phyloP scores from a whole-genome alignment of 2,113 vertebrate species.

The Climacteris rufus region DNA sequence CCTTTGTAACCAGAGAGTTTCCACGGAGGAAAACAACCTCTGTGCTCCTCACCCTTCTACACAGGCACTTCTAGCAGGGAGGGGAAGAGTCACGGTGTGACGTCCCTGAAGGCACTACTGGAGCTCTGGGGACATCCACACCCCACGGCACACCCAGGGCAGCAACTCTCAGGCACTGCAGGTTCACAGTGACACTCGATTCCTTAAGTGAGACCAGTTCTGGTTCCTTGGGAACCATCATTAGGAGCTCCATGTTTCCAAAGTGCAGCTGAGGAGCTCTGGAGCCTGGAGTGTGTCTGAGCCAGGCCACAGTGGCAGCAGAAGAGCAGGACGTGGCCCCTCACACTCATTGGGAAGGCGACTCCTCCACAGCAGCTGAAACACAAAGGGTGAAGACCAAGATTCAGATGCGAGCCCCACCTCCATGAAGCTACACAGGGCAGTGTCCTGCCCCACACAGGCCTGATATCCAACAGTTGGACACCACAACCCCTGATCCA shows the following conservation, averaged over 20 bases:
- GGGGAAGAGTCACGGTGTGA: background rate
- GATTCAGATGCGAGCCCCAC: background rate
- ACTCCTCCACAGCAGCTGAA: conserved; percentile 68
- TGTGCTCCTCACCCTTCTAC: background rate
- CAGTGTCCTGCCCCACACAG: background rate
- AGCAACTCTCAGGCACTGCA: background rate
- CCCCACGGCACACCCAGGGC: rapidly evolving
- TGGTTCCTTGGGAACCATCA: background rate
- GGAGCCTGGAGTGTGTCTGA: background rate
- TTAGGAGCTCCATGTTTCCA: background rate
- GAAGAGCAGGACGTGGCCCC: background rate
- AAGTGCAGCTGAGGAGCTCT: background rate
- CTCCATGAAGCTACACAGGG: background rate
- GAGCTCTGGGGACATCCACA: background rate
- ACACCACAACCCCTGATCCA: background rate
- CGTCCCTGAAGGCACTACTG: rapidly evolving
- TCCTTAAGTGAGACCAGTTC: background rate
- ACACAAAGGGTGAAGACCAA: background rate
- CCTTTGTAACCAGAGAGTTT: conserved; percentile 41
- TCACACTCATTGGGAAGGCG: conserved; percentile 41
- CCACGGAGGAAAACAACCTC: conserved; percentile 23
- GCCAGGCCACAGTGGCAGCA: background rate
- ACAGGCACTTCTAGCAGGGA: background rate
- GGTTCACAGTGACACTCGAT: background rate
- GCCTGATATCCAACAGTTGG: background rate